phyloP scores from a whole-genome alignment of 53 echinoderm and acorn worm genomes.

The Arbacia lixula region DNA sequence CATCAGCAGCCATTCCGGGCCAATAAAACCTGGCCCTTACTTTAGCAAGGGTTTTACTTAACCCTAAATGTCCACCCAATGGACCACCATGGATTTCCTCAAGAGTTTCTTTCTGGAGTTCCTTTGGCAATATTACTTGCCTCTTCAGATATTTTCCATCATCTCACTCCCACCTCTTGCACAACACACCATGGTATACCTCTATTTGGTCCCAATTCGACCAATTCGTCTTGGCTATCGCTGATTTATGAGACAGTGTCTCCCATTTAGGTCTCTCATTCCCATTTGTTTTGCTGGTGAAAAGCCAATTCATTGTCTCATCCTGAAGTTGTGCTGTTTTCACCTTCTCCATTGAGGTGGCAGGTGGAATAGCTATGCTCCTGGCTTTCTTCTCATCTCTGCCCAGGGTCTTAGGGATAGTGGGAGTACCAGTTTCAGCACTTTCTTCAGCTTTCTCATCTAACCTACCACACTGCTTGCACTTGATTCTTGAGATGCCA shows the following conservation, averaged over 20 bases:
- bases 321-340: background rate
- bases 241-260: conserved; percentile 15
- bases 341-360: background rate
- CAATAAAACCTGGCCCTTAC: conserved; percentile 36
- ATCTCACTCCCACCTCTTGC: background rate
- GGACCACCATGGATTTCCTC: background rate
- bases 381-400: background rate
- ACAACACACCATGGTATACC: background rate
- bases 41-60: conserved; percentile 23
- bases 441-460: background rate
- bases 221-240: background rate
- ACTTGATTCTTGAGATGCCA: conserved; percentile 26
- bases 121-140: background rate
- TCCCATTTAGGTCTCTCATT: too few relatives aligned
- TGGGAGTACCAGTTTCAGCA: background rate
- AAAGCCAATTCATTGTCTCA: too few relatives aligned
- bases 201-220: background rate
- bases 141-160: background rate
- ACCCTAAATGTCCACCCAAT: conserved; percentile 42
- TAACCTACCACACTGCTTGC: conserved; percentile 32
- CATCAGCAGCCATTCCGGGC: conserved; percentile 28
- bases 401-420: background rate
- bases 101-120: background rate
- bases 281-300: too few relatives aligned
- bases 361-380: too few relatives aligned